Conservation (phyloP, 2,797 vertebrate species). For the Remorina albescens region DNA sequence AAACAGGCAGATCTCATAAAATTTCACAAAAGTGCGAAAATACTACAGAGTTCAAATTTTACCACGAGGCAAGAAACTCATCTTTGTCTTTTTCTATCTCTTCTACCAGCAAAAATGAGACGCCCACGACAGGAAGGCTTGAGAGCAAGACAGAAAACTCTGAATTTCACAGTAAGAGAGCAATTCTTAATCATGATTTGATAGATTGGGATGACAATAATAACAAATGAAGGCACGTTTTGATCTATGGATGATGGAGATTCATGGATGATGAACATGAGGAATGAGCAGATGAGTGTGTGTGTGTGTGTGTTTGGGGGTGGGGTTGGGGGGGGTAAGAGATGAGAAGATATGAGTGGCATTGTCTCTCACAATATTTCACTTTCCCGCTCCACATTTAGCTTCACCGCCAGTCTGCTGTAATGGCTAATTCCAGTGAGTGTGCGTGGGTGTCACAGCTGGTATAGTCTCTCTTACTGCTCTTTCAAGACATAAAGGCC, state of each 20-base stretch:
- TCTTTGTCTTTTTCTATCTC: too few relatives aligned
- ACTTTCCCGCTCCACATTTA: constrained; percentile 46
- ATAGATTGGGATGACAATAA: constrained; percentile 49
- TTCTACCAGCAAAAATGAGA: too few relatives aligned
- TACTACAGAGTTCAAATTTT: constrained; percentile 1
- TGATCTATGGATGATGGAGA: constrained; percentile 58
- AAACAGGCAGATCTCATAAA: not conserved
- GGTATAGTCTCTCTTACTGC: constrained; percentile 72
- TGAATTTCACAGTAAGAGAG: not conserved
- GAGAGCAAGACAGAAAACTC: constrained; percentile 33
- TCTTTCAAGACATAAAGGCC: constrained; percentile 79
- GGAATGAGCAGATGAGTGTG: constrained; percentile 74
- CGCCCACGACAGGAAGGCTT: constrained; percentile 5
- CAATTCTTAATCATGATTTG: constrained; percentile 43
- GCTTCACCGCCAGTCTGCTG: constrained; percentile 43
- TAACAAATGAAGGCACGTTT: constrained; percentile 57
- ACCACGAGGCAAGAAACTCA: too few relatives aligned
- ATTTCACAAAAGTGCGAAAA: not conserved
- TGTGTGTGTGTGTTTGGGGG: too few relatives aligned
- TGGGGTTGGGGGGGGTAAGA: constrained; percentile 31
- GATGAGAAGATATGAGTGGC: constrained; percentile 57
- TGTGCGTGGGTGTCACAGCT: constrained; percentile 72
- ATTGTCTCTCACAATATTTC: constrained; percentile 62
- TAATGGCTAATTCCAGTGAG: constrained; percentile 77
- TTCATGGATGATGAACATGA: constrained; percentile 35